Evolutionary conservation across 2,797 vertebrate species (phyloP), one percentile per base, ranked within the genome.

Genomic region (Euphonia xanthogaster): DNA sequence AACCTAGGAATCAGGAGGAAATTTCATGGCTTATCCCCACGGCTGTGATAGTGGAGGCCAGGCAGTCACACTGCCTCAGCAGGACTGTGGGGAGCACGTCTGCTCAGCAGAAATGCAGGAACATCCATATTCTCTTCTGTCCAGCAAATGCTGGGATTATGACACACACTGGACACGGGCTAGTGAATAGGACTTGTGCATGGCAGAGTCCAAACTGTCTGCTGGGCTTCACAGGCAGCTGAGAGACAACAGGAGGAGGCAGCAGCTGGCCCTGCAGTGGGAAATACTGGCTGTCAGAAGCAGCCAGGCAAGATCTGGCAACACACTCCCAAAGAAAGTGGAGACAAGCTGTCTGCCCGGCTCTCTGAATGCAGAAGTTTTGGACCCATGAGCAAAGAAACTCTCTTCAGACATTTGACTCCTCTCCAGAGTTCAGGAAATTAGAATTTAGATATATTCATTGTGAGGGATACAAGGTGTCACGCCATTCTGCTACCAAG

Each of bases 301-400:
- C 79, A 93, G 90, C 67, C 66, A 90, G 94, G 74, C 77, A 75
- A 86, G 48, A 58, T 91, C 93, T 91, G 95, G 91, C 82, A 90
- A 76, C 0, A 0, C 0, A 1, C 27, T 86, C 67, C 67, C 2
- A 1, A 77, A 44, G 66, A 94, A 73, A 88, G 74, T 16, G 23
- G 94, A 96, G 95, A 97, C 95, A 88, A 94, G 91, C 79, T 92
- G 96, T 94, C 96, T 95, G 90, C 90, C 80, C 90, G 2, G 76
- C 13, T 2, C 1, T 5, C 75, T 61, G 90, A 95, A 86, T 8
- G 2, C 76, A 79, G 37, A 60, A 77, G 82, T 75, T 89, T 92
- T 96, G 92, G 94, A 73, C 70, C 60, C 0, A 0, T 15, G 51
- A 93, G 83, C 82, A 81, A 68, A 84, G 92, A 90, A 94, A 93